Base-by-base conservation (phyloP, 2,888 invertebrate genomes). In the Acleris emargana region DNA sequence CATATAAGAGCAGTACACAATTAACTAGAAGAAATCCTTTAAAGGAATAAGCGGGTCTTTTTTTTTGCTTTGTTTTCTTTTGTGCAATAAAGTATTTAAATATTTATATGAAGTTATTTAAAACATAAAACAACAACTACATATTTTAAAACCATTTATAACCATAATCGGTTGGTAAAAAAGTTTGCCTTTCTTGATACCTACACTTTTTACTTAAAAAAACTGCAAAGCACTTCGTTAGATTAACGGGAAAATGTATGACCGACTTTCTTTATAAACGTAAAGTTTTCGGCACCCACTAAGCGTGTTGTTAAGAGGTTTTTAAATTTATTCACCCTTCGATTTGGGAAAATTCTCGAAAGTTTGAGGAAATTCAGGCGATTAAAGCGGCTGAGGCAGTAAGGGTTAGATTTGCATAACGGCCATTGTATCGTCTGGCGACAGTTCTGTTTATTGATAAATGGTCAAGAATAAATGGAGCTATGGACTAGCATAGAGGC, bases 291-390 rank as follows among this genome's bases (percentile, higher is more conserved):
- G 75, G 78, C 86, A 83, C 84, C 84, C 84, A 82, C 86, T 86
- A 84, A 79, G 83, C 81, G 86, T 75, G 77, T 77, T 77, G 78
- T 86, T 88, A 85, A 87, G 86, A 89, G 87, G 85, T 89, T 91
- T 90, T 89, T 84, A 89, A 91, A 91, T 91, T 86, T 91, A 91
- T 91, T 89, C 91, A 91, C 91, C 91, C 91, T 89, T 87, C 88
- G 84, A 86, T 88, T 84, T 77, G 75, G 74, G 76, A 80, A 87
- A 86, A 83, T 85, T 84, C 83, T 83, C 71, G 74, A 75, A 80
- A 84, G 84, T 79, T 87, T 82, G 79, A 77, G 87, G 87, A 88
- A 87, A 85, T 88, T 88, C 84, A 69, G 79, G 81, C 88, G 89
- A 90, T 89, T 90, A 88, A 91, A 85, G 79, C 81, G 82, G 81